Conservation (phyloP, 2,797 vertebrate genomes). For the Sebastes steindachneri region DNA sequence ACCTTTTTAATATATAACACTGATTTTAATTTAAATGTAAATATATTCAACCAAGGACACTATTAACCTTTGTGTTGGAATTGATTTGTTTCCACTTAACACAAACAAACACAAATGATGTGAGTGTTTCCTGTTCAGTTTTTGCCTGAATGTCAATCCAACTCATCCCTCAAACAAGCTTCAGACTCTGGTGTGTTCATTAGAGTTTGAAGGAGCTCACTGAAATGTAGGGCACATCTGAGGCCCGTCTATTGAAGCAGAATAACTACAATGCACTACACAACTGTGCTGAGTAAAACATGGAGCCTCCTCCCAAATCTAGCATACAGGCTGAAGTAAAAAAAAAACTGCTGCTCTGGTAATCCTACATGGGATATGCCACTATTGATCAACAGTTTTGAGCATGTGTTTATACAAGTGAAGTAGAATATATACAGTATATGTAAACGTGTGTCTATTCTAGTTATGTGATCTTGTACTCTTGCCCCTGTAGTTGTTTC, state of each 20-base stretch:
- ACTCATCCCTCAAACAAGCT: not conserved
- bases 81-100: not conserved
- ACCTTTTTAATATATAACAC: not conserved
- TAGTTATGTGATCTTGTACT: not conserved
- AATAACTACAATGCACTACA: not conserved
- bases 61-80: not conserved
- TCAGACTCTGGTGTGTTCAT: not conserved
- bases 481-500: conserved; percentile 90
- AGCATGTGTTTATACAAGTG: not conserved
- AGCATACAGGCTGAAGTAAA: not conserved
- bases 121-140: not conserved
- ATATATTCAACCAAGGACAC: not conserved
- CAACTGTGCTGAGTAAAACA: not conserved
- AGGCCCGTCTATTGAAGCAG: not conserved
- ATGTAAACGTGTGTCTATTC: not conserved
- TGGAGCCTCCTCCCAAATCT: not conserved
- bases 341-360: not conserved
- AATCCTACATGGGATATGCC: not conserved
- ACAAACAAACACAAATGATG: not conserved
- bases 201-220: not conserved
- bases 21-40: not conserved
- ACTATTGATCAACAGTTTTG: not conserved
- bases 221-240: conserved; percentile 22
- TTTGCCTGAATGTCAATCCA: not conserved
- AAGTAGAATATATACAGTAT: not conserved